phyloP scores from a whole-genome alignment of 2,113 vertebrate species.

The Oriolus oriolus region DNA sequence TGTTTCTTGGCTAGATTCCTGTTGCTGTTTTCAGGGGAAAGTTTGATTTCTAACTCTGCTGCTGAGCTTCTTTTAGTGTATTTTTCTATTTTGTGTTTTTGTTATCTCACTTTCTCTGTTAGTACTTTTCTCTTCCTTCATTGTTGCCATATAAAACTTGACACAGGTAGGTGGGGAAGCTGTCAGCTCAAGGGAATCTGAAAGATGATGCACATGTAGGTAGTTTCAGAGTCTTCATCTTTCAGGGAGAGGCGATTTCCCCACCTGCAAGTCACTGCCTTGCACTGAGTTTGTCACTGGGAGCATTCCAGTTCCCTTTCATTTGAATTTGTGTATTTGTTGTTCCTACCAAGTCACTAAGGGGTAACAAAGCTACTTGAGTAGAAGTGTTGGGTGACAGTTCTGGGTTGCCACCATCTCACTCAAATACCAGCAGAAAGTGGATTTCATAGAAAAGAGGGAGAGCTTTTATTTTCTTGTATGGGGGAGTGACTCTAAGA shows the following conservation, averaged over 20 bases:
- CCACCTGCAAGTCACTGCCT: not conserved
- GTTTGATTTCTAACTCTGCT: not conserved
- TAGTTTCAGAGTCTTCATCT: not conserved
- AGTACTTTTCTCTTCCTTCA: not conserved
- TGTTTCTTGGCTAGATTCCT: not conserved
- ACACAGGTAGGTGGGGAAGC: not conserved
- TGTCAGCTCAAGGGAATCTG: not conserved
- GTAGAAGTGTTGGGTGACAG: not conserved
- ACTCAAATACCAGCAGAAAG: not conserved
- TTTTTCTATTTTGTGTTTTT: not conserved
- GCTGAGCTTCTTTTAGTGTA: not conserved
- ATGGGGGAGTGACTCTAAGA: not conserved
- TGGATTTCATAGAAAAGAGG: not conserved
- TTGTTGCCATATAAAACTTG: not conserved
- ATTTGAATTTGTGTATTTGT: not conserved
- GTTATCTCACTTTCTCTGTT: not conserved
- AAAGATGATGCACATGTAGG: rapidly evolving
- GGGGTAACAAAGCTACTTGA: not conserved
- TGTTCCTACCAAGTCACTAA: not conserved
- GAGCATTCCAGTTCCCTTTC: not conserved
- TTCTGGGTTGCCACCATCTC: not conserved
- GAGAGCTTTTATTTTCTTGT: not conserved
- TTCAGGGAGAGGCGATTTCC: not conserved
- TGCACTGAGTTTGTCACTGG: not conserved
- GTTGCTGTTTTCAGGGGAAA: not conserved